Evolutionary conservation across 2,888 invertebrate species (phyloP), one percentile per base, ranked within the genome.

Genomic region (Dynastes grantii): DNA sequence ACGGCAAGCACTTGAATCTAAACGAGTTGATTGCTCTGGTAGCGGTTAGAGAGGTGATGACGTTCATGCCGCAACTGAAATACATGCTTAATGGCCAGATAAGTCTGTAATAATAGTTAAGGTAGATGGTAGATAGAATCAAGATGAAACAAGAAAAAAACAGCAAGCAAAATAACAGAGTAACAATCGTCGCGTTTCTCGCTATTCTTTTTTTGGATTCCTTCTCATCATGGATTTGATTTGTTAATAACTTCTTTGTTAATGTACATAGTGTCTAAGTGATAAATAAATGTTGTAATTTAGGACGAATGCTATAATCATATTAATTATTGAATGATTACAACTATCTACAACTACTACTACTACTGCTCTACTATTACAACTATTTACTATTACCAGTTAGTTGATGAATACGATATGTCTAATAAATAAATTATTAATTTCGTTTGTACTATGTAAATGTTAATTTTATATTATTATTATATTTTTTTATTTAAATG

Each of bases 21-120:
- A 92, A 91, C 86, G 95, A 95, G 86, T 89, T 94, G 86, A 90
- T 95, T 87, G 95, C 95, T 58, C 89, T 96, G 83, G 95, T 96
- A 77, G 95, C 95, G 90, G 95, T 96, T 83, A 93, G 94, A 81
- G 95, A 95, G 90, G 94, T 96, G 81, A 94, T 96, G 90, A 93
- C 93, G 86, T 96, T 92, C 89, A 95, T 96, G 95, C 94, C 95
- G 45, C 96, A 96, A 89, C 90, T 96, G 89, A 95, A 95, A 87
- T 96, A 96, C 90, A 96, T 96, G 94, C 92, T 95, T 75, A 61
- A 75, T 61, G 73, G 73, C 45, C 73, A 75, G 45, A 75, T 75
- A 75, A 75, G 73, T 55, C 45, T 75, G 73, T 75, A 75, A 75
- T 55, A 55, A 22, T n/a, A 63, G 13, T 63, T 32, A 27, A 27